These are phyloP conservation scores for Varanus komodoensis DNA, from an alignment of 2,113 vertebrate species.

Conservation along the genomic window DNA sequence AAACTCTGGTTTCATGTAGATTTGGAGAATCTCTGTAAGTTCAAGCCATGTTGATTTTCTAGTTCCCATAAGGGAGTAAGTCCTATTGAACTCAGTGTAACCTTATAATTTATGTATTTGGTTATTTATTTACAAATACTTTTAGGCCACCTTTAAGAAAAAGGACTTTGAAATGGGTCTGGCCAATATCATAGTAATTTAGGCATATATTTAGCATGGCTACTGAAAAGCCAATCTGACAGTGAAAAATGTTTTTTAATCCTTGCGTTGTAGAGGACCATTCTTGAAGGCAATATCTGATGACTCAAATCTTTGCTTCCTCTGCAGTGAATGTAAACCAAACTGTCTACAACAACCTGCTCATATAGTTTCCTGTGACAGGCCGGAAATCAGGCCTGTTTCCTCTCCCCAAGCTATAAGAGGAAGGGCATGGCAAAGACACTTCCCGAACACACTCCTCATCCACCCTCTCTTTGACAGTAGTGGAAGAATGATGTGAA, in stretches of 20 bases:
- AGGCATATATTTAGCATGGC: conserved; percentile 31
- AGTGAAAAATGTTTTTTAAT: conserved; percentile 56
- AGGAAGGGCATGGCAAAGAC: conserved; percentile 79
- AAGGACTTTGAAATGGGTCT: conserved; percentile 25
- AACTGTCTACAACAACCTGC: conserved; percentile 77
- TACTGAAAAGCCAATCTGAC: conserved; percentile 55
- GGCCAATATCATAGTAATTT: conserved; percentile 43
- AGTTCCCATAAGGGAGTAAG: background rate
- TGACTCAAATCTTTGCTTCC: conserved; percentile 76
- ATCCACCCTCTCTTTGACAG: conserved; percentile 84
- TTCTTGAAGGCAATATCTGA: conserved; percentile 67
- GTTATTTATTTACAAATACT: background rate
- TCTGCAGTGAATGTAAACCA: conserved; percentile 77
- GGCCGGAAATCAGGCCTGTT: conserved; percentile 79
- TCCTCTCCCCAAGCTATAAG: conserved; percentile 80
- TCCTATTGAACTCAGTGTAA: background rate
- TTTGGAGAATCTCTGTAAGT: too few species aligned
- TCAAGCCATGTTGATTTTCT: too few species aligned
- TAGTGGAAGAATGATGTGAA: conserved; percentile 81
- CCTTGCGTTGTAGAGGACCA: conserved; percentile 60
- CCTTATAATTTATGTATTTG: background rate
- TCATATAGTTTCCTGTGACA: conserved; percentile 81
- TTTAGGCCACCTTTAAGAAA: too few species aligned
- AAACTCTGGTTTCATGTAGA: too few species aligned
- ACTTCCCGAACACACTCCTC: conserved; percentile 84